These are phyloP conservation scores for Ovis aries DNA, from an alignment of 2,113 vertebrate species.

Conservation along the genomic window DNA sequence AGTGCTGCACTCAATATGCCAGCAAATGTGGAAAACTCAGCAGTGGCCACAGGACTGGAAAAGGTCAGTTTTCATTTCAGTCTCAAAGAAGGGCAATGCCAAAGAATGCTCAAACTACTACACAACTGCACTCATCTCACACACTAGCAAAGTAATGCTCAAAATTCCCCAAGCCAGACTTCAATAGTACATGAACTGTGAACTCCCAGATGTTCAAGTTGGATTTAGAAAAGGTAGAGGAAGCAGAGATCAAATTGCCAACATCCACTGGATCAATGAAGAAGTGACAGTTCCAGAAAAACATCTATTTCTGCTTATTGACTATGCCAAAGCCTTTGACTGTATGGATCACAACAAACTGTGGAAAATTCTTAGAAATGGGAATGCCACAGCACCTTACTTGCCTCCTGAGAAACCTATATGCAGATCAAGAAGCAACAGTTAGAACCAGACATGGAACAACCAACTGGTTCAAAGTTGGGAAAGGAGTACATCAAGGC, in stretches of 20 bases:
- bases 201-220: neutral
- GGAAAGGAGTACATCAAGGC: neutral
- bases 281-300: neutral
- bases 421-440: neutral
- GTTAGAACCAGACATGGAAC: neutral
- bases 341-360: neutral
- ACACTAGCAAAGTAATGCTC: neutral
- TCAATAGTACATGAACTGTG: neutral
- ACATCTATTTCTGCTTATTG: neutral
- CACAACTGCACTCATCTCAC: neutral
- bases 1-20: neutral
- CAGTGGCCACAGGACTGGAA: neutral
- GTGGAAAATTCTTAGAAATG: neutral
- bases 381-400: neutral
- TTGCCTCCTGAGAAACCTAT: neutral
- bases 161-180: neutral
- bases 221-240: neutral
- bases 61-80: neutral
- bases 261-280: neutral
- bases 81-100: neutral
- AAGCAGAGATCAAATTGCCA: neutral
- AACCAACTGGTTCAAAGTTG: neutral
- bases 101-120: neutral
- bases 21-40: neutral
- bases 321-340: neutral